Evolutionary conservation across 1,140 invertebrate genomes (phyloP).

Genomic region (Hycleus cichorii): DNA sequence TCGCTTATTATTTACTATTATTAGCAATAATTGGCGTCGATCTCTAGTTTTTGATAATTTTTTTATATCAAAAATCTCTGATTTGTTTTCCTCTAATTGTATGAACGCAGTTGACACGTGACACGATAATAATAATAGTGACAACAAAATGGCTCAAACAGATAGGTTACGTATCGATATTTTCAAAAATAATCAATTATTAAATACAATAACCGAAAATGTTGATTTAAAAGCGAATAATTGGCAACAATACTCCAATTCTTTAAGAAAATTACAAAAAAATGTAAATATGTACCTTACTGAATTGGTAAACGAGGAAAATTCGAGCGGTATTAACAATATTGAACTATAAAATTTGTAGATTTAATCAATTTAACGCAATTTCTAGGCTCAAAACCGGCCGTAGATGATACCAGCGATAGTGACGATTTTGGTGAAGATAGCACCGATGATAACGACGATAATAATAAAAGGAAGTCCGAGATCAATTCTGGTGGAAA

Average conservation of each 20-base stretch:
- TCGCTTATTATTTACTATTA: no score
- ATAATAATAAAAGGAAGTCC: conserved; percentile 9
- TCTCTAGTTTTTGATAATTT: no score
- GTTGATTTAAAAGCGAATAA: conserved; percentile 6
- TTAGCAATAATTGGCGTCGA: no score
- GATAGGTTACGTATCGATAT: conserved; percentile 14
- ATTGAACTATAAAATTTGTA: neutral
- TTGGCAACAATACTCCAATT: conserved; percentile 7
- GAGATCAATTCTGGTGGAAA: neutral
- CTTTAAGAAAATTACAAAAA: conserved; percentile 15
- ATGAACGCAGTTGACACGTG: neutral
- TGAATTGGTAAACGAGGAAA: conserved; percentile 11
- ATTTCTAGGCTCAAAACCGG: neutral
- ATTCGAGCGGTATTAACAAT: neutral
- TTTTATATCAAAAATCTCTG: no score
- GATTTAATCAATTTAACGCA: neutral
- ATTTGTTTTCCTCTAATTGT: no score
- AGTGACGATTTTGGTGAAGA: neutral
- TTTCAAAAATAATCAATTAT: conserved; percentile 8
- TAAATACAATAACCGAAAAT: conserved; percentile 13
- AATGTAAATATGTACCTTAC: conserved; percentile 17
- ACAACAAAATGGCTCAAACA: conserved; percentile 10
- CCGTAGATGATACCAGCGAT: neutral
- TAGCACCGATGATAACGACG: conserved; percentile 1
- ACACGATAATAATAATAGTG: conserved; percentile 1